Base-by-base conservation (phyloP, 2,797 vertebrate genomes). In the Sciurus carolinensis region DNA sequence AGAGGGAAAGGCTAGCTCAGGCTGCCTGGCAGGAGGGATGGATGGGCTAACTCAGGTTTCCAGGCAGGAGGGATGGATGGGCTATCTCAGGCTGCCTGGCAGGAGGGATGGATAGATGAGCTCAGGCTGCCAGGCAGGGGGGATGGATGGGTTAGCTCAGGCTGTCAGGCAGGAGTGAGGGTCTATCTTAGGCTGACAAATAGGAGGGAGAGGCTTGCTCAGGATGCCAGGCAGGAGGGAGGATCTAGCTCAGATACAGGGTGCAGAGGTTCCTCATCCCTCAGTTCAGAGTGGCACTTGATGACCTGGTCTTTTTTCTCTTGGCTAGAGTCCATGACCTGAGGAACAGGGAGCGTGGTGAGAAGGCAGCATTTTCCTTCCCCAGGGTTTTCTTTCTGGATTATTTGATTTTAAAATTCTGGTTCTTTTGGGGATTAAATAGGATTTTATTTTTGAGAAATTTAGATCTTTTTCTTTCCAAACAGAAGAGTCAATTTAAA, bases 371-470 rank as follows among this genome's bases (percentile, higher is more conserved):
- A 6, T 54, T 39, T 73, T 11, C 36, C 2, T 17, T 71, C 30
- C 44, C 47, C 17, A 36, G 36, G 17, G 14, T 73, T 52, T 67
- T 83, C 42, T 39, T 0, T 30, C n/a, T 62, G 83, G 57, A 75
- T 57, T 82, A n/a, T 59, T 79, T 88, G 28, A 28, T 36, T 66
- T 87, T 5, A 82, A 87, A 92, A 85, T 62, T 24, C 50, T 30
- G 4, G 5, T 36, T 28, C 52, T 71, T 39, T 36, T 52, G 3
- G 18, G 69, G 88, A 76, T 86, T 71, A 80, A 57, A 8, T 59
- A 50, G 47, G 66, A 69, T 75, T 91, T 84, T 67, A n/a, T 44
- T 87, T 79, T 76, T 24, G 28, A 81, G 67, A 83, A 26, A 54
- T 33, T 54, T 52, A 36, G 15, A 17, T 39, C 24, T 10, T 94